Base-by-base conservation (phyloP, 2,888 invertebrate species). In the Tetranychus truncatus region DNA sequence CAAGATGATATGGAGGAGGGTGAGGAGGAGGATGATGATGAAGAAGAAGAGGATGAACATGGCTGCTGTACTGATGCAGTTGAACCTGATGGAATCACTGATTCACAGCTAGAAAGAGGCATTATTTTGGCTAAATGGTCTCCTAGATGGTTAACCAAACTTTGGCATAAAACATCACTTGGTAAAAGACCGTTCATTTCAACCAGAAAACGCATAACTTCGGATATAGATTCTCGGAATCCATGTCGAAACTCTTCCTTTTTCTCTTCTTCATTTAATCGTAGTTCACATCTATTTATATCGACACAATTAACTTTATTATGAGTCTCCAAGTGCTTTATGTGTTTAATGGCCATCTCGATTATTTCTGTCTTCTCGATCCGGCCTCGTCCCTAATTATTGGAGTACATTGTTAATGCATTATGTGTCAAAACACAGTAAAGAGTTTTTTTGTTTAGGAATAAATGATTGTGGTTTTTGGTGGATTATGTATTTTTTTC, bases 331-430 rank as follows among this genome's bases (percentile, higher is more conserved):
- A 96, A 85, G 83, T 90, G 90, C 82, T 92, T 92, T 84, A 96
- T 89, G 81, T 95, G 94, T 76, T 91, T 88, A 78, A 95, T 95
- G 69, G 95, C 95, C 94, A 95, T 94, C 84, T 96, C 95, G 76
- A 96, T 95, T 77, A 96, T 95, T 85, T 96, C 95, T 0, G 95
- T 95, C 84, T 96, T 96, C 83, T 96, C 96, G 73, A 96, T 92
- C 69, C 96, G 87, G 20, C 95, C 95, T 75, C 72, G 72, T 45
- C 72, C 72, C 45, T 72, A 69, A 69, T 69, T 8, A 55, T 55
- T 69, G 69, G 69, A 69, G n/a, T 69, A 69, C n/a, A 18, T 20
- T 69, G 69, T 20, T 69, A 69, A 69, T 69, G 69, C 20, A 69
- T 69, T 69, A 24, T 11, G 20, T 69, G 69, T 24, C 20, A 24